Evolutionary conservation across 2,113 vertebrate genomes (phyloP).

Genomic region (Pelodiscus sinensis): DNA sequence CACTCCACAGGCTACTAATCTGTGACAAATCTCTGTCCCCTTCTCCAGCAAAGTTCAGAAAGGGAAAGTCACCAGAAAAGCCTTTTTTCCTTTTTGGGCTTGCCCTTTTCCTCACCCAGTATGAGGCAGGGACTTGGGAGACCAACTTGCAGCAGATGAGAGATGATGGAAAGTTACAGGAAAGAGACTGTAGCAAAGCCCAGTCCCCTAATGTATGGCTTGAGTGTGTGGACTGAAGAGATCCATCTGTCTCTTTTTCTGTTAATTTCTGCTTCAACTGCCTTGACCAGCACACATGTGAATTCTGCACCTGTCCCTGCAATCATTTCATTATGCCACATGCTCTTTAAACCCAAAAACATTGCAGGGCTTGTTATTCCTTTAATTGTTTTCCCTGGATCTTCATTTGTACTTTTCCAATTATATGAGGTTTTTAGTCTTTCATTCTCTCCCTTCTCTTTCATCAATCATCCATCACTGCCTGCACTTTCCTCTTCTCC

Average conservation of each 20-base stretch:
- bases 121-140: neutral
- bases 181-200: neutral
- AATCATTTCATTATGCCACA: neutral
- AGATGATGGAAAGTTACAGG: neutral
- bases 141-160: neutral
- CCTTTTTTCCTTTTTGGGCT: slow-evolving; percentile 6
- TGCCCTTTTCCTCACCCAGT: slow-evolving; percentile 24
- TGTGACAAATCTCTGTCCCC: slow-evolving; percentile 71
- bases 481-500: neutral
- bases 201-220: rapidly evolving
- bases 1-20: slow-evolving; percentile 62
- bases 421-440: neutral
- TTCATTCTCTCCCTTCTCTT: neutral
- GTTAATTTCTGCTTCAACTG: neutral
- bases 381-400: neutral
- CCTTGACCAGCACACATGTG: neutral
- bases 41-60: slow-evolving; percentile 54
- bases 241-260: neutral
- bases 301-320: neutral
- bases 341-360: neutral
- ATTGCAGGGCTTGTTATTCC: neutral
- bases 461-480: neutral
- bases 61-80: slow-evolving; percentile 66
- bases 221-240: neutral
- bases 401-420: neutral